Conservation (phyloP, 2,888 invertebrate species). For the Polyploca ridens region DNA sequence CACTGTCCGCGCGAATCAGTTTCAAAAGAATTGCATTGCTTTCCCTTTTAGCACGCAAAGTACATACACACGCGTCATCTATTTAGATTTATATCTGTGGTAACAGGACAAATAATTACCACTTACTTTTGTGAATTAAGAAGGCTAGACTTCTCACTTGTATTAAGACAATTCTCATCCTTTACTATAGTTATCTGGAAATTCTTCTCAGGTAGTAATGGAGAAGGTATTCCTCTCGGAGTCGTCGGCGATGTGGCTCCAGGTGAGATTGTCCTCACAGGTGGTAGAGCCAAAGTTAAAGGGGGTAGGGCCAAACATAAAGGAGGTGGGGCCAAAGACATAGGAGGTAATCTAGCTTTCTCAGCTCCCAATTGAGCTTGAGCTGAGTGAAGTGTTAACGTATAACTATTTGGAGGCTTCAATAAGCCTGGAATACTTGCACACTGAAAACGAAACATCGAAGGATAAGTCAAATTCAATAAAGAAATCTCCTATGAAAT, state of each 20-base stretch:
- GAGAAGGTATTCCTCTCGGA: conserved; percentile 68
- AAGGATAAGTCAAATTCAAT: background rate
- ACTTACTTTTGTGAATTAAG: conserved; percentile 80
- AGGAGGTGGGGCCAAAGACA: conserved; percentile 42
- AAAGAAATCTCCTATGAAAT: background rate
- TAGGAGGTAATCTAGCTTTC: conserved; percentile 74
- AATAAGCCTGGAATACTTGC: conserved; percentile 87
- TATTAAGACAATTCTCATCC: conserved; percentile 73
- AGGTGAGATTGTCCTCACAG: conserved; percentile 59
- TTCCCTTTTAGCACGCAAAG: no score
- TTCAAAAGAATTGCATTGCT: no score
- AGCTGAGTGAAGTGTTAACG: conserved; percentile 75
- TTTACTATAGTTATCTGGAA: conserved; percentile 71
- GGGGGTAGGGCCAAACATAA: conserved; percentile 40
- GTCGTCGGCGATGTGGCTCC: conserved; percentile 64
- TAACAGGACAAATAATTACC: background rate
- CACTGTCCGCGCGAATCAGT: no score
- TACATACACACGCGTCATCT: no score
- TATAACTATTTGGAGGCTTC: conserved; percentile 87
- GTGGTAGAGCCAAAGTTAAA: conserved; percentile 60
- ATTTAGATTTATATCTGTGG: no score
- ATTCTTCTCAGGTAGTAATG: conserved; percentile 72
- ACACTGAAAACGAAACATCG: conserved; percentile 59
- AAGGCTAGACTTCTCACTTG: conserved; percentile 76
- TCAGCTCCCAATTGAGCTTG: conserved; percentile 70